Evolutionary conservation across 2,888 invertebrate species (phyloP), one percentile per base, ranked within the genome.

Genomic region (Brachynemurus nebulosus): DNA sequence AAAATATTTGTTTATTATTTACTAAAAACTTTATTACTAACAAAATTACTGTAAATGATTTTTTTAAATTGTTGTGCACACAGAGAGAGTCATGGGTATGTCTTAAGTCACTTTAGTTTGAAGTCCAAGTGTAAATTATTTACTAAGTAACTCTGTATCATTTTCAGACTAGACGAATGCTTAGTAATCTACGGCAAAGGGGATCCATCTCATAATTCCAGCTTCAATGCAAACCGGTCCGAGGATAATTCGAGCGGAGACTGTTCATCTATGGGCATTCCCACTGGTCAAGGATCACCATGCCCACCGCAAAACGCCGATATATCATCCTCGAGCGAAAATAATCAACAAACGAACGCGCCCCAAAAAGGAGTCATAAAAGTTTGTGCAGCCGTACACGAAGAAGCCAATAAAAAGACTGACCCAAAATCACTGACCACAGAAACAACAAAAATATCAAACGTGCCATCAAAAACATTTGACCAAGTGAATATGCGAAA

Each of bases 31-130:
- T 21, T 39, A 21, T 11, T 12, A 18, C 38, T 9, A 17, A 8
- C 5, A 21, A 21, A 21, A 7, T 23, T 39, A 42, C 44, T 49
- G n/a, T 37, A 40, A 46, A 51, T 23, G 40, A 40, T 35, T 51
- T 48, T 54, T 50, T 48, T 53, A 25, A 50, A 30, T 46, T 47
- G 53, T 25, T 51, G 11, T 52, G 52, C 53, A 37, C 42, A 16
- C 54, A 78, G 78, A 53, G 78, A 78, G 55, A 74, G 74, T 49
- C 77, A 78, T 57, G 76, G 78, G 78, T 79, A 67, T 68, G 17
- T 18, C 2, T 6, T 4, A 16, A 36, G 2, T n/a, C 4, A 36
- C 1, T 17, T 36, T 7, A 16, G 7, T n/a, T 36, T 16, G 19
- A 36, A 12, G 4, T 2, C n/a, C 4, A 30, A 30, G 7, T 30